Base-by-base conservation (phyloP, 1,140 invertebrate species). In the Venturia canescens region DNA sequence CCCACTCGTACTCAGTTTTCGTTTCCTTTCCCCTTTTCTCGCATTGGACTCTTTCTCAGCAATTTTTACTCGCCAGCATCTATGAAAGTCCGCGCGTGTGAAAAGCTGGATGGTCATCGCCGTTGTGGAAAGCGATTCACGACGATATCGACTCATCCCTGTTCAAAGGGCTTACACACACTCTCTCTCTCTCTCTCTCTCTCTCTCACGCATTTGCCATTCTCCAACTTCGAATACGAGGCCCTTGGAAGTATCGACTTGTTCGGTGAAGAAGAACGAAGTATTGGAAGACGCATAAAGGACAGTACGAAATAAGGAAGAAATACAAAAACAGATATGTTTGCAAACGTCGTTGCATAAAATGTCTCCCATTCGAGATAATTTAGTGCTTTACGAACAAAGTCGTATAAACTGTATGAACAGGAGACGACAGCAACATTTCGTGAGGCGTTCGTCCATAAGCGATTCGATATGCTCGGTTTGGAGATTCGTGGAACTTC, bases 61-160 rank as follows among this genome's bases (percentile, higher is more conserved):
- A 79, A 77, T 77, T 34, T 77, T 77, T 44, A 34, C 31, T n/a
- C 57, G 57, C 27, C 9, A n/a, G n/a, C n/a, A 7, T n/a, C 71
- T 21, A 29, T 21, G 50, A 76, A 27, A 26, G 6, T 31, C 31
- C 21, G 38, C 71, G 16, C 38, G 72, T 77, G 44, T 23, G 74
- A 77, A 81, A 57, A 81, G 63, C 44, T 26, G 63, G 63, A 44
- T 18, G 34, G 63, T 77, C 78, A 77, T 77, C 63, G 60, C 60
- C 70, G 53, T 66, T 27, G 75, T 57, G 53, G 48, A 31, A 60
- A 26, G 53, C 75, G 31, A 77, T 77, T 77, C 60, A 27, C 34
- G 21, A 27, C 26, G 57, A 77, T 48, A 77, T 77, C 75, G 75
- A 77, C 75, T 66, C 50, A 77, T 77, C 60, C 31, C 34, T 77